These are phyloP conservation scores for Lates japonicus DNA, from an alignment of 2,797 vertebrate species.

Conservation along the genomic window DNA sequence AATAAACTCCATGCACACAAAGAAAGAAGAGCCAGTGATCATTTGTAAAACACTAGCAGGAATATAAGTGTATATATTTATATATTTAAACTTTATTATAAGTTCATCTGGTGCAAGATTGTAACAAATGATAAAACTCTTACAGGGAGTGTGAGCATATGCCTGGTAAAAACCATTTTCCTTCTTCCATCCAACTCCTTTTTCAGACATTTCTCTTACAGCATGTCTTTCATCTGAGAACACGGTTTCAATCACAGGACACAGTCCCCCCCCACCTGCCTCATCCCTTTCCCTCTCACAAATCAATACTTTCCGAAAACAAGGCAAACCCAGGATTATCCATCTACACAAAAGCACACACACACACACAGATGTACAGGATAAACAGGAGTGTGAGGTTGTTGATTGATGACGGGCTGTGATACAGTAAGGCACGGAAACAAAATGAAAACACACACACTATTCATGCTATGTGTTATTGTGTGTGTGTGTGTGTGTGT, in stretches of 20 bases:
- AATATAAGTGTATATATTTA: slow-evolving; percentile 15
- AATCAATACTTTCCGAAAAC: slow-evolving; percentile 54
- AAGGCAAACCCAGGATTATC: slow-evolving; percentile 16
- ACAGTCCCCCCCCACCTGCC: not conserved
- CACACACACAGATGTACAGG: slow-evolving; percentile 9
- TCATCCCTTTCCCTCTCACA: slow-evolving; percentile 23
- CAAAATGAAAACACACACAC: slow-evolving; percentile 44
- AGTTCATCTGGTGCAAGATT: slow-evolving; percentile 75
- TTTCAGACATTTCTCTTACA: slow-evolving; percentile 11
- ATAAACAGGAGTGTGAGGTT: slow-evolving; percentile 39
- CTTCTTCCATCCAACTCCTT: slow-evolving; percentile 15
- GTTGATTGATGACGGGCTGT: slow-evolving; percentile 37
- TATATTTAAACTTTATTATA: slow-evolving; percentile 80
- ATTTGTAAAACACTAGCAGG: slow-evolving; percentile 63
- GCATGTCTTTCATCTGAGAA: slow-evolving; percentile 34
- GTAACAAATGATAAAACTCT: slow-evolving; percentile 70
- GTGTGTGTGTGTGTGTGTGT: not conserved
- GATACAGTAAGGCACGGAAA: slow-evolving; percentile 61
- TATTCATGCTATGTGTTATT: slow-evolving; percentile 3
- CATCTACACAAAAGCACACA: slow-evolving; percentile 40
- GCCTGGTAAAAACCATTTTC: slow-evolving; percentile 47
- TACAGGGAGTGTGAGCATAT: slow-evolving; percentile 52
- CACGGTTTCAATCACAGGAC: slow-evolving; percentile 1
- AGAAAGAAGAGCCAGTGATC: slow-evolving; percentile 34
- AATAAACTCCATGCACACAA: slow-evolving; percentile 63